phyloP scores from a whole-genome alignment of 2,113 vertebrate genomes.

The Sinocyclocheilus grahami region DNA sequence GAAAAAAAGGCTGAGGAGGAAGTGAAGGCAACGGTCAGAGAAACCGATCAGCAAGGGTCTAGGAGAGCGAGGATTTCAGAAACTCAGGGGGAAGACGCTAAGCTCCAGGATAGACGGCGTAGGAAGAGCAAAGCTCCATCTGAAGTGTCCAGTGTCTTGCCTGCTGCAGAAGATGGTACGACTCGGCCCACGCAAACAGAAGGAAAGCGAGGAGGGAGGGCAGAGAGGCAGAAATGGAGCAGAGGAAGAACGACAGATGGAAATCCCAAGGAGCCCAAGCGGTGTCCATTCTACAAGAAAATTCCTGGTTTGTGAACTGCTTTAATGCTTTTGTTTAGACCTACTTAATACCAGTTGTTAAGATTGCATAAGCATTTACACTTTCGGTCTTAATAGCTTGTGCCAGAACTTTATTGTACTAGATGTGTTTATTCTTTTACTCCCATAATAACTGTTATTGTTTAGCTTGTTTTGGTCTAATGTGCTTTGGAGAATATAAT shows the following conservation, averaged over 20 bases:
- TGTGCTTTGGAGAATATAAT: not conserved
- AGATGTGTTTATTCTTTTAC: not conserved
- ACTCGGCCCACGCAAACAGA: slow-evolving; percentile 40
- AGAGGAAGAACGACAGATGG: slow-evolving; percentile 60
- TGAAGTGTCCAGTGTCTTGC: slow-evolving; percentile 17
- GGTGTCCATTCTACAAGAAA: slow-evolving; percentile 95
- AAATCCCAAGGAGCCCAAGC: slow-evolving; percentile 59
- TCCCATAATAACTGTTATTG: not conserved
- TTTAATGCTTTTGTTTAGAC: slow-evolving; percentile 18
- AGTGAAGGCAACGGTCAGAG: slow-evolving; percentile 8
- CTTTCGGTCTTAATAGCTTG: not conserved
- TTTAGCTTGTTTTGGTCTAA: not conserved
- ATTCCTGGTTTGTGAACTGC: slow-evolving; percentile 76
- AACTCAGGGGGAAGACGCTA: slow-evolving; percentile 41
- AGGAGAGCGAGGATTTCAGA: slow-evolving; percentile 3
- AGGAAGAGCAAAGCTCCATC: slow-evolving; percentile 68
- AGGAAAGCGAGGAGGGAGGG: slow-evolving; percentile 53
- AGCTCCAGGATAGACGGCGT: slow-evolving; percentile 65
- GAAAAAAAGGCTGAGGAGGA: slow-evolving; percentile 66
- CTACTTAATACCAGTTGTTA: not conserved
- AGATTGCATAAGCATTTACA: not conserved
- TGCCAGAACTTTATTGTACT: not conserved
- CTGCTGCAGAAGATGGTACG: slow-evolving; percentile 52
- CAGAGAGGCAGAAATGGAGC: slow-evolving; percentile 69
- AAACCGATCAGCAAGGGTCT: not conserved